Base-by-base conservation (phyloP, 1,140 invertebrate species). In the Lepidurus packardi region DNA sequence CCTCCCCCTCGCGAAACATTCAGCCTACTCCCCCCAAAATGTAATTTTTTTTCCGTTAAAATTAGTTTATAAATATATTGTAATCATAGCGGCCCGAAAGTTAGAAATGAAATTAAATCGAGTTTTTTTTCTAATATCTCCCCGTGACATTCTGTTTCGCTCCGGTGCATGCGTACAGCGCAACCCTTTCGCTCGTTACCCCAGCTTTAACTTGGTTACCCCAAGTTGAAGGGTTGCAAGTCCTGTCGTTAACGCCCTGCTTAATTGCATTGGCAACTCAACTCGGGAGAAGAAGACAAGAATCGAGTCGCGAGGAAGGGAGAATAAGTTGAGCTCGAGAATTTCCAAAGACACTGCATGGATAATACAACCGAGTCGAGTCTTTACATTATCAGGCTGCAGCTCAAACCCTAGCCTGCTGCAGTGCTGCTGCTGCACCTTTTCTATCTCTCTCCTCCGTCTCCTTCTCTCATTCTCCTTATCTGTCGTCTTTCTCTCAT, bases 221-320 rank as follows among this genome's bases (percentile, higher is more conserved):
- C 53, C 53, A 65, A 65, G 53, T 65, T 65, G 53, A 65, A 65
- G 53, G 53, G 53, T 65, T 65, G 53, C 53, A 65, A 65, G 53
- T 65, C 53, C 13, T 65, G 53, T 65, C 53, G 53, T 65, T 65
- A 65, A 65, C 53, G 53, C 53, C 53, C 53, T 65, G 53, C 53
- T 65, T 65, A 65, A 65, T 65, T 65, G 53, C 53, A 65, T 65
- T 65, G 53, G 53, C 53, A 65, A 65, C 53, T 65, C 53, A 65
- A 65, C 53, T 65, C 53, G 16, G 53, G 53, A 9, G 53, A 65
- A 65, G 53, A 65, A 65, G 53, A 65, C 53, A 65, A 65, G 53
- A 65, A 65, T 21, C 21, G 45, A 65, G 13, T 13, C 21, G 53
- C 16, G 8, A 21, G 13, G 53, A 21, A 65, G 9, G 21, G 13